Evolutionary conservation across 2,888 invertebrate species (phyloP).

Genomic region (Melieria picta): DNA sequence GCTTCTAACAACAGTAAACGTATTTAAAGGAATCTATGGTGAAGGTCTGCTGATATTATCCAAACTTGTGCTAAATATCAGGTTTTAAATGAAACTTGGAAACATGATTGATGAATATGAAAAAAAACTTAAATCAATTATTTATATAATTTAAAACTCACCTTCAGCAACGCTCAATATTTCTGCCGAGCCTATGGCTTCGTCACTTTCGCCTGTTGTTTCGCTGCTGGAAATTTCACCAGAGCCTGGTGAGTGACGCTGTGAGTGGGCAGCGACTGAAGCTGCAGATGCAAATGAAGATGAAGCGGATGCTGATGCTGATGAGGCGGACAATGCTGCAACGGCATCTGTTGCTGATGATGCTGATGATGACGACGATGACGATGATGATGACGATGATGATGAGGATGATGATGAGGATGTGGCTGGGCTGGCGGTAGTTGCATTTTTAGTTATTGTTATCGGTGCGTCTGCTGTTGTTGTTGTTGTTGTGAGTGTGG

Average conservation of each 20-base stretch:
- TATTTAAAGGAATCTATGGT: too few relatives aligned
- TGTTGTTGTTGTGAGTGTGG: neutral
- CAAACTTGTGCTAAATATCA: too few relatives aligned
- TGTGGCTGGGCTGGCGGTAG: conserved; percentile 1
- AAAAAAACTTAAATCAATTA: too few relatives aligned
- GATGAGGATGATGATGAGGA: neutral
- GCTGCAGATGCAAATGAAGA: conserved; percentile 5
- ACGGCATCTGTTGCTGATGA: conserved; percentile 20
- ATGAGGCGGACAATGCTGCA: conserved; percentile 18
- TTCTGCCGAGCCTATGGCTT: neutral
- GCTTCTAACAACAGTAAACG: too few relatives aligned
- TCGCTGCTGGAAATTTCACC: neutral
- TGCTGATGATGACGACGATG: conserved; percentile 29
- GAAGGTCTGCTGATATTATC: too few relatives aligned
- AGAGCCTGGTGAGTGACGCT: conserved; percentile 4
- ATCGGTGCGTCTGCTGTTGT: conserved; percentile 8
- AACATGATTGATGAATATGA: too few relatives aligned
- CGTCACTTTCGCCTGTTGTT: neutral
- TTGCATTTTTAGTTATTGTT: conserved; percentile 22
- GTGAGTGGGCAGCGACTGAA: conserved; percentile 24
- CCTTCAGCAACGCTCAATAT: conserved; percentile 2
- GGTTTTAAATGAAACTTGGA: too few relatives aligned
- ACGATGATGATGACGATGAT: conserved; percentile 32
- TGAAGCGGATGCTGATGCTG: conserved; percentile 14
- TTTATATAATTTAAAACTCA: neutral